Conservation (phyloP, 1,140 invertebrate species). For the Brachionus plicatilis region DNA sequence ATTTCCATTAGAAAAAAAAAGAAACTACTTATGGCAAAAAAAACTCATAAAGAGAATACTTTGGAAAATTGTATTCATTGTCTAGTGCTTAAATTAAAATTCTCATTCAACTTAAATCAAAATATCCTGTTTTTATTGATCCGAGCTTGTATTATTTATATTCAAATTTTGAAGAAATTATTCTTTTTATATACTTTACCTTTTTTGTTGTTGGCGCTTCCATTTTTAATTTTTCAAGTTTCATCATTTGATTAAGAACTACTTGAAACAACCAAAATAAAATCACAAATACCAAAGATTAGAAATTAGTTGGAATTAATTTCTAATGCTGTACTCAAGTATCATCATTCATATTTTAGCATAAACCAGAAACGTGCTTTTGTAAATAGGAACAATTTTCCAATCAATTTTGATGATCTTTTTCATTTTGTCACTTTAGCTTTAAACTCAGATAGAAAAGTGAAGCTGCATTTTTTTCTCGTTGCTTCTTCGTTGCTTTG, state of each 20-base stretch:
- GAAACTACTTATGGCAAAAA: not conserved
- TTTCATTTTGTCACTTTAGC: too few species aligned
- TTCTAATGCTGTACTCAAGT: not conserved
- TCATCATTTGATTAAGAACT: not conserved
- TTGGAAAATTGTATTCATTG: not conserved
- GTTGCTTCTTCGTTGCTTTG: too few species aligned
- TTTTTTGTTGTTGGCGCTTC: not conserved
- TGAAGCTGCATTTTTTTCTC: too few species aligned
- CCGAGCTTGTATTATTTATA: not conserved
- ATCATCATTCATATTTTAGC: too few species aligned
- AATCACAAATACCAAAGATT: not conserved
- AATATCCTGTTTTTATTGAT: conserved; percentile 35
- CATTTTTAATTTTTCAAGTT: not conserved
- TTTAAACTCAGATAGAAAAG: too few species aligned
- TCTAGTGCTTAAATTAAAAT: not conserved
- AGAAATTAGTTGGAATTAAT: not conserved
- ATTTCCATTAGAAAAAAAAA: not conserved
- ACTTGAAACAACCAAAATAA: not conserved
- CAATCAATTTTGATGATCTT: too few species aligned
- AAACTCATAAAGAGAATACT: not conserved
- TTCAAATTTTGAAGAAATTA: not conserved
- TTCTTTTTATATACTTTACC: not conserved
- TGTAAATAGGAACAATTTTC: not conserved
- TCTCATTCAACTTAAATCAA: not conserved
- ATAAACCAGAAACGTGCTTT: not conserved